Evolutionary conservation across 1,140 invertebrate genomes (phyloP).

Genomic region (Euwallacea fornicatus): DNA sequence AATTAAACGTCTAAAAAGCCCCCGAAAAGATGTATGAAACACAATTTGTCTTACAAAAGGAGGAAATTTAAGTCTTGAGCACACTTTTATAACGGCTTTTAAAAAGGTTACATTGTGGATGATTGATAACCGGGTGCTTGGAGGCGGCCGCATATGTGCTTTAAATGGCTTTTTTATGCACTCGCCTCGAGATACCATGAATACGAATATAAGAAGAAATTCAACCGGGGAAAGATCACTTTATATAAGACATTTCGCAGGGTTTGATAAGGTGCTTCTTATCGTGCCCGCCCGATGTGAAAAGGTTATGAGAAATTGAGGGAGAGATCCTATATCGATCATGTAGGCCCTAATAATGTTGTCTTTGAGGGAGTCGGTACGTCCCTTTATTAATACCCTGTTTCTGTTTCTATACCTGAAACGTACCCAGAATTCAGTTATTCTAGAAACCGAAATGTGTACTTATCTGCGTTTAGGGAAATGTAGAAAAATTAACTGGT

Average conservation of each 20-base stretch:
- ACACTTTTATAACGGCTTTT: constrained; percentile 31
- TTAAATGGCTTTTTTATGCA: constrained; percentile 35
- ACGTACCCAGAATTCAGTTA: too few relatives aligned
- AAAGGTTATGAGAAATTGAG: constrained; percentile 8
- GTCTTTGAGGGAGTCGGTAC: too few relatives aligned
- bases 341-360: too few relatives aligned
- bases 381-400: too few relatives aligned
- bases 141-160: constrained; percentile 15
- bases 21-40: constrained; percentile 15
- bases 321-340: not conserved
- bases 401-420: too few relatives aligned
- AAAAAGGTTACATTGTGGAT: constrained; percentile 31
- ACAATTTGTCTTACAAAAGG: constrained; percentile 32
- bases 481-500: too few relatives aligned
- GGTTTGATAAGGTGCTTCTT: constrained; percentile 16
- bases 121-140: constrained; percentile 23
- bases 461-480: too few relatives aligned
- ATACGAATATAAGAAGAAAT: constrained; percentile 24
- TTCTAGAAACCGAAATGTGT: too few relatives aligned
- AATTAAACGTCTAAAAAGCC: constrained; percentile 21
- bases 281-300: not conserved
- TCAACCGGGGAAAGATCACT: constrained; percentile 8
- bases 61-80: constrained; percentile 29
- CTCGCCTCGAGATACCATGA: constrained; percentile 23
- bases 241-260: not conserved